Evolutionary conservation across 30 jellyfish, hydroid and myxozoan genomes (phyloP).

Genomic region (Morbakka virulenta): DNA sequence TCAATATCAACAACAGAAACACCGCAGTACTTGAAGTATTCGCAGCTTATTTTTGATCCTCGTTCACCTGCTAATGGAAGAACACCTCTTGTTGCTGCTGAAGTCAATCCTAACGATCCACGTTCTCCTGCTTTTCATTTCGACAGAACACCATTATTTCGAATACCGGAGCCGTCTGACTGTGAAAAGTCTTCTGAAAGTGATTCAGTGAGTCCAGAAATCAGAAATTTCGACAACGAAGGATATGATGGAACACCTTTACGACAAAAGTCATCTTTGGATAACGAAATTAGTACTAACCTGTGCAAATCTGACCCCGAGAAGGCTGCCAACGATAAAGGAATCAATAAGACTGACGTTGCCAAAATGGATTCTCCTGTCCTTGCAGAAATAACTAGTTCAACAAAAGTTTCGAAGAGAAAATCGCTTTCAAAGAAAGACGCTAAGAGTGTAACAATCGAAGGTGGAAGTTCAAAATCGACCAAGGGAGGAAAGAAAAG

Average conservation of each 20-base stretch:
- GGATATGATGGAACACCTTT: not conserved
- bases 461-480: not conserved
- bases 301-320: not conserved
- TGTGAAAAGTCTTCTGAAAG: not conserved
- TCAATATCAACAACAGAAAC: slow-evolving; percentile 59
- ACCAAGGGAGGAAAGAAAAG: not conserved
- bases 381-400: not conserved
- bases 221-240: not conserved
- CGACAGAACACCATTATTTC: slow-evolving; percentile 78
- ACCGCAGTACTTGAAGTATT: slow-evolving; percentile 75
- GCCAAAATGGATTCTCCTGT: not conserved
- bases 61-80: slow-evolving; percentile 62
- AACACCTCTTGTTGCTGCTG: not conserved
- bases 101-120: slow-evolving; percentile 59
- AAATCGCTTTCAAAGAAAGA: not conserved
- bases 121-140: slow-evolving; percentile 62
- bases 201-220: not conserved
- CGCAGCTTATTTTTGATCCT: slow-evolving; percentile 73
- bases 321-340: not conserved
- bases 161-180: slow-evolving; percentile 73
- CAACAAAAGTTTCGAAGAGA: not conserved
- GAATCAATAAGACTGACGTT: not conserved
- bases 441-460: not conserved
- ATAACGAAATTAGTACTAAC: not conserved
- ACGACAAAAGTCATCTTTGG: not conserved